Percentiles rank a stretch among this genome's conserved stretches.
These are phyloP conservation scores for Sipha flava DNA, from an alignment of 1,140 invertebrate species.

Conservation along the genomic window DNA sequence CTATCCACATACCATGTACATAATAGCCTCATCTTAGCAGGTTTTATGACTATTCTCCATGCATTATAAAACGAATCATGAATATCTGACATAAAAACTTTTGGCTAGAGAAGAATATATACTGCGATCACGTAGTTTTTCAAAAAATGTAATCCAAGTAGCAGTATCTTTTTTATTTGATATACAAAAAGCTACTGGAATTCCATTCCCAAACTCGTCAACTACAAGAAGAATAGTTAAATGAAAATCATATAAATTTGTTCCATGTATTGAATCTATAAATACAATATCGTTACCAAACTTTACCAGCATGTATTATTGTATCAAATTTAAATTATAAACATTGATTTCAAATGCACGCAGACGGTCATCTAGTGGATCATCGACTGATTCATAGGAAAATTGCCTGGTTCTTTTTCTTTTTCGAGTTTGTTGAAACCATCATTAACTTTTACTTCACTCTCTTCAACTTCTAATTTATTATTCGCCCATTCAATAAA, in stretches of 20 bases:
- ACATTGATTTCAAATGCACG: not conserved
- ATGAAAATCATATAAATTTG: not conserved
- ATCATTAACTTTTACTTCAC: not conserved
- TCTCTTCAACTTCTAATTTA: not conserved
- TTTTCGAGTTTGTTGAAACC: not conserved
- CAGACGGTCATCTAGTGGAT: not conserved
- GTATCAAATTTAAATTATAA: not conserved
- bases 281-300: not conserved
- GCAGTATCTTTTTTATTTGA: not conserved
- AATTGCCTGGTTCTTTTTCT: not conserved
- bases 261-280: not conserved
- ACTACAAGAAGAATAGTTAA: not conserved
- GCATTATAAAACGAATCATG: conserved; percentile 25
- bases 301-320: not conserved
- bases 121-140: not conserved
- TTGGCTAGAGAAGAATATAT: not conserved
- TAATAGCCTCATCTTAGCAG: not conserved
- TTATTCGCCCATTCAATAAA: not conserved
- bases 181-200: not conserved
- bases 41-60: not conserved
- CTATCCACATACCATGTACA: conserved; percentile 33
- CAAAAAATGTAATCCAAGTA: conserved; percentile 22
- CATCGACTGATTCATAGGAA: too few species aligned
- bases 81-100: conserved; percentile 30
- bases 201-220: not conserved